Evolutionary conservation across 2,797 vertebrate genomes (phyloP).

Genomic region (Perodicticus potto): DNA sequence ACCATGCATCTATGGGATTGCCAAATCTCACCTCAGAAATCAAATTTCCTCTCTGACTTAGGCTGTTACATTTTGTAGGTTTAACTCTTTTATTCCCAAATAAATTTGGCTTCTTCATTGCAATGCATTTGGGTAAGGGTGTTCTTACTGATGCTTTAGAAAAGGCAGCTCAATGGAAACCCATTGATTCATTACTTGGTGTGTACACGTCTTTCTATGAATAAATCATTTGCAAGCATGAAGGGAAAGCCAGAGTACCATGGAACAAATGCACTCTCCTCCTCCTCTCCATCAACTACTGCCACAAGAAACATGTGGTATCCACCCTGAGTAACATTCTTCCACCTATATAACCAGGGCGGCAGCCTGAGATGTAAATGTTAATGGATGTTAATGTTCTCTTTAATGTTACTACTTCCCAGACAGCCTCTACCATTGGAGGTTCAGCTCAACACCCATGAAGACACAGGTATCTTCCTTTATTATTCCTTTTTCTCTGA

Average conservation of each 20-base stretch:
- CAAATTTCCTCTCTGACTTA: slow-evolving; percentile 13
- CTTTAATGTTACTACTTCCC: neutral
- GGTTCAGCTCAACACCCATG: neutral
- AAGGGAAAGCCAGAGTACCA: neutral
- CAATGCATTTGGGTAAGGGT: neutral
- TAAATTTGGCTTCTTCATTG: slow-evolving; percentile 58
- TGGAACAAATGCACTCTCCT: neutral
- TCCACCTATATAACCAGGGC: neutral
- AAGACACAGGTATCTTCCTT: neutral
- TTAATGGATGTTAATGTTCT: neutral
- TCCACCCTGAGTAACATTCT: neutral
- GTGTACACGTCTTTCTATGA: neutral
- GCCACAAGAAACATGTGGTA: neutral
- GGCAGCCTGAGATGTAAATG: neutral
- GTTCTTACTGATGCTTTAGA: slow-evolving; percentile 7
- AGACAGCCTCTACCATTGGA: neutral
- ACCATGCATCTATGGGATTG: neutral
- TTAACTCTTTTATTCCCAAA: neutral
- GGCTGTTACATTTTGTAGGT: neutral
- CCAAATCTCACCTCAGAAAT: slow-evolving; percentile 49
- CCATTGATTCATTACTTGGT: neutral
- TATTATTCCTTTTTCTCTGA: slow-evolving; percentile 34
- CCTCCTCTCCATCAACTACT: neutral
- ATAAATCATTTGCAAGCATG: neutral
- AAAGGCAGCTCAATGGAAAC: neutral